These are phyloP conservation scores for Eupeodes corollae DNA, from an alignment of 1,140 invertebrate genomes.

Conservation along the genomic window DNA sequence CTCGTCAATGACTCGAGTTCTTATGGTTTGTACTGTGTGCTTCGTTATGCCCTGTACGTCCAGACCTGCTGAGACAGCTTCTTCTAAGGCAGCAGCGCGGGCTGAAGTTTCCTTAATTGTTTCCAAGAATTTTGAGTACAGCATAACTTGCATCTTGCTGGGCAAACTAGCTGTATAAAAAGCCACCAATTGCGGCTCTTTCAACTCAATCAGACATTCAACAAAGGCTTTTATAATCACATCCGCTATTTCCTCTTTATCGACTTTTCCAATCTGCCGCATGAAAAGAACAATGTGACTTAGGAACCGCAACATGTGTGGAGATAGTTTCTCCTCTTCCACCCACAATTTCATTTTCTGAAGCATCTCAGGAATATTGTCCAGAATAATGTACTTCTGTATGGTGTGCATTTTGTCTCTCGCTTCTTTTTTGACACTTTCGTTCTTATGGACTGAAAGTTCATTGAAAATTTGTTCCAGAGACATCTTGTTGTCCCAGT, in stretches of 20 bases:
- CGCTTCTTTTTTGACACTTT: slow-evolving; percentile 42
- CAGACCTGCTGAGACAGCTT: slow-evolving; percentile 62
- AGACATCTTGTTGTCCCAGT: slow-evolving; percentile 64
- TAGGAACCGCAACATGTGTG: slow-evolving; percentile 54
- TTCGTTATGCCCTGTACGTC: slow-evolving; percentile 75
- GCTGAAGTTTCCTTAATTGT: slow-evolving; percentile 41
- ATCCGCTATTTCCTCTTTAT: slow-evolving; percentile 53
- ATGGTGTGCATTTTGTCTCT: slow-evolving; percentile 51
- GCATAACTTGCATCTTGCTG: slow-evolving; percentile 52
- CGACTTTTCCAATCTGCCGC: slow-evolving; percentile 58
- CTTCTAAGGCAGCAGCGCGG: slow-evolving; percentile 45
- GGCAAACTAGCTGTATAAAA: slow-evolving; percentile 72
- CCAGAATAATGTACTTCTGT: slow-evolving; percentile 66
- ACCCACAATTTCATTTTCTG: slow-evolving; percentile 45
- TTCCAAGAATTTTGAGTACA: slow-evolving; percentile 71
- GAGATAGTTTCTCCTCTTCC: slow-evolving; percentile 38
- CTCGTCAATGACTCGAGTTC: slow-evolving; percentile 23
- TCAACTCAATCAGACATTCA: slow-evolving; percentile 55
- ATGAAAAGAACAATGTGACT: slow-evolving; percentile 79
- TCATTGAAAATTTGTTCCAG: slow-evolving; percentile 61
- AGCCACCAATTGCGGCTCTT: slow-evolving; percentile 68
- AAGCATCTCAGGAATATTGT: slow-evolving; percentile 53
- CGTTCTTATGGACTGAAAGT: slow-evolving; percentile 45
- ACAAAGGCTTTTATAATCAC: slow-evolving; percentile 61
- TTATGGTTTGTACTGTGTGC: slow-evolving; percentile 68